Conservation (phyloP, 2,113 vertebrate genomes). For the Eudyptes chrysolophus region DNA sequence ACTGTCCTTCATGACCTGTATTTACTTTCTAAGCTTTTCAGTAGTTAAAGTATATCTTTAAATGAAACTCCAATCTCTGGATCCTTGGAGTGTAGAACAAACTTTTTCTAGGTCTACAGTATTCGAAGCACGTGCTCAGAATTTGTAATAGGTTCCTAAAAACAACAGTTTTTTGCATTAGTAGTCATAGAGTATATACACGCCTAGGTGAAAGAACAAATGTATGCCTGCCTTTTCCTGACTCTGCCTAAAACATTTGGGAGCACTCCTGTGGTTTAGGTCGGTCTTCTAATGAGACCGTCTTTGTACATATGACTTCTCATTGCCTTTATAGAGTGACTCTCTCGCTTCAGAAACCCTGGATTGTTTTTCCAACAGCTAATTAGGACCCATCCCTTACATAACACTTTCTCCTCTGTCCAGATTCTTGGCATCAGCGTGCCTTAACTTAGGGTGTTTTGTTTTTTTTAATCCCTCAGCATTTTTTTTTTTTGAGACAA, state of each 20-base stretch:
- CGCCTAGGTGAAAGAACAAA: neutral
- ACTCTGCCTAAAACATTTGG: neutral
- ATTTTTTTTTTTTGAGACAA: neutral
- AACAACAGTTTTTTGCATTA: neutral
- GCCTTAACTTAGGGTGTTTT: neutral
- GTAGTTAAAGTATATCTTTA: neutral
- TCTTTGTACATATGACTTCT: neutral
- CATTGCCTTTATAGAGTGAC: neutral
- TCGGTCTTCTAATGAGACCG: neutral
- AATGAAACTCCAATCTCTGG: neutral
- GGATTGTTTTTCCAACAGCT: neutral
- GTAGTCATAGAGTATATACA: neutral
- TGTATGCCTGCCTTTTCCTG: neutral
- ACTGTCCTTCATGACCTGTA: neutral
- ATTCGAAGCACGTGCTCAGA: neutral
- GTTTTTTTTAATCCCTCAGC: neutral
- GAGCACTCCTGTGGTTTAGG: neutral
- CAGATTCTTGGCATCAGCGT: neutral
- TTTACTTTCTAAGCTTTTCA: neutral
- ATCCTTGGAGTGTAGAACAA: neutral
- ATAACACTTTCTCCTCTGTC: neutral
- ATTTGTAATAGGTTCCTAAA: neutral
- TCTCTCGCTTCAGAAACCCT: neutral
- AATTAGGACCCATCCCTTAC: neutral
- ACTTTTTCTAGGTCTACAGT: neutral